Base-by-base conservation (phyloP, 1,140 invertebrate species). In the Drosophila eugracilis region DNA sequence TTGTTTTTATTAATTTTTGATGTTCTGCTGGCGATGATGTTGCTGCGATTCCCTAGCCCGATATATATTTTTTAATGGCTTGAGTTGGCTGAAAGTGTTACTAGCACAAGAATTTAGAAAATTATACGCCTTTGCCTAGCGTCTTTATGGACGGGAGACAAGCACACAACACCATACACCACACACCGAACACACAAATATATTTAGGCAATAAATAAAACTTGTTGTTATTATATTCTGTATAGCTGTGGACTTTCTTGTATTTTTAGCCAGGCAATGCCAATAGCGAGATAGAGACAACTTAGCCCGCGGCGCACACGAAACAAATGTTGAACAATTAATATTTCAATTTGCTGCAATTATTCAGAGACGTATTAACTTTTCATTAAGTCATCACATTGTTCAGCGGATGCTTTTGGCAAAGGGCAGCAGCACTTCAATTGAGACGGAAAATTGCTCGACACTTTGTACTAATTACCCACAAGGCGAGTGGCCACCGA, bases 191-290 rank as follows among this genome's bases (percentile, higher is more conserved):
- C 57, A 36, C 60, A 67, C 57, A 44, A 72, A 59, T 80, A 57
- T 77, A 60, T 86, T 69, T 86, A 62, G 63, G 83, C 83, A 86
- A 86, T 86, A 86, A 86, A 86, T 86, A 88, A 86, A 86, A 88
- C 66, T 86, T 86, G 81, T 88, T 86, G 81, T 86, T 86, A 81
- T 86, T 86, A 81, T 77, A 75, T 62, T 14, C 17, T 65, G 34
- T 73, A 48, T 69, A 59, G 67, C 63, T 78, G 76, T 62, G 54
- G 69, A 37, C 50, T 80, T 78, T 83, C 72, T 84, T 78, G 67
- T 86, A 86, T 88, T 86, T 86, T 81, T 86, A 88, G 81, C 77
- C 58, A 86, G 81, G 78, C 67, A 88, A 75, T 88, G 79, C 58
- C 57, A 66, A 78, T 65, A 86, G 73, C 75, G 41, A 77, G 41